Base-by-base conservation (phyloP, 37 sponge, comb jelly and placozoan species). In the Chondrilla cf. caribensis region DNA sequence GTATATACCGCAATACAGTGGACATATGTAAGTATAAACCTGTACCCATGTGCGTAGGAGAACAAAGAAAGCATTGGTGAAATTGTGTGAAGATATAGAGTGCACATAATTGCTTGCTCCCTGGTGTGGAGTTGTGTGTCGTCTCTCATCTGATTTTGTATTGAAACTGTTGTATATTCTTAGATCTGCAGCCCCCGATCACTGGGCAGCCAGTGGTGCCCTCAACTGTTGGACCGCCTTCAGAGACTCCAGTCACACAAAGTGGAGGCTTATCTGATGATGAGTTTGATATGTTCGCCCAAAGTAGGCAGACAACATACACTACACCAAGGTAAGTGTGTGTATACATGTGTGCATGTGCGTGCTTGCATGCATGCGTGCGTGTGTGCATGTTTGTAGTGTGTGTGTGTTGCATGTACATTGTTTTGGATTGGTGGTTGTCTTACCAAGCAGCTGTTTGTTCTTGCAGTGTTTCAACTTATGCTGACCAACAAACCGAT, bases 201-300 rank as follows among this genome's bases (percentile, higher is more conserved):
- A 62, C 29, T n/a, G 8, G 6, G 15, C 64, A 62, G 64, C 64
- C 64, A 19, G 15, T 15, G 22, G 22, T 62, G 29, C 64, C 25
- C 6, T 6, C 51, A 47, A 6, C 51, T 47, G 9, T 47, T 11
- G 11, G 6, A 6, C 11, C 51, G 6, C 51, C 51, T 47, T 14
- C 51, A 47, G 11, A 47, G 9, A 6, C 44, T 39, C 25, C 41
- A 25, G 79, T 78, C 21, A 42, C 51, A 25, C 41, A 38, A 57
- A 24, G 79, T 54, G 79, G 35, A 43, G 40, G 54, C 57, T 21
- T 51, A 28, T 24, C 33, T 24, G 58, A 24, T 38, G 83, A 78
- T n/a, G 98, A 97, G 81, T 97, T 97, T 92, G 98, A 97, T 77
- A 97, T 97, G 82, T 95, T 97, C 76, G 95, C 98, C 4, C 86